phyloP scores from a whole-genome alignment of 2,113 vertebrate genomes.

The Maccullochella peelii region DNA sequence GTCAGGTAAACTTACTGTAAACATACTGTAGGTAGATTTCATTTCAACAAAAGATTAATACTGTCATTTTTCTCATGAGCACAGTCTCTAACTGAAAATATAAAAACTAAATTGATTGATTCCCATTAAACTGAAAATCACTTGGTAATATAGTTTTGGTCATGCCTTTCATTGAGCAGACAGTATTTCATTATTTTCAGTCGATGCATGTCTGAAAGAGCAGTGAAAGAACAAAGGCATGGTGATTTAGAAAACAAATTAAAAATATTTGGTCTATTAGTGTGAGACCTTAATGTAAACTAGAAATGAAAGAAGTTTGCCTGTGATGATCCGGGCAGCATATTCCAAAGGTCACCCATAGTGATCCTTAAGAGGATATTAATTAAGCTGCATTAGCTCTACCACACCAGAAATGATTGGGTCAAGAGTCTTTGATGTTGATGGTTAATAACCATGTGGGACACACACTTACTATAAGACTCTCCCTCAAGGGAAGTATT shows the following conservation, averaged over 20 bases:
- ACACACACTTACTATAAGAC: conserved; percentile 71
- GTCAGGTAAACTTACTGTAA: background rate
- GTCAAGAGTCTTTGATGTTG: conserved; percentile 81
- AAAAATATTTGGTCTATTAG: conserved; percentile 14
- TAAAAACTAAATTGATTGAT: conserved; percentile 1
- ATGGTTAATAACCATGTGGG: conserved; percentile 76
- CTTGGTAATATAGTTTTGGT: background rate
- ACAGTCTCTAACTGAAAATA: background rate
- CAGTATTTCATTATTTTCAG: background rate
- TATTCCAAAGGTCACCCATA: conserved; percentile 73
- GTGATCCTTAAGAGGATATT: conserved; percentile 77
- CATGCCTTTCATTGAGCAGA: background rate
- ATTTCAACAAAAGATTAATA: background rate
- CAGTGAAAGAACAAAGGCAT: background rate
- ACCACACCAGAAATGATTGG: conserved; percentile 69
- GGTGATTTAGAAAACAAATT: conserved; percentile 45
- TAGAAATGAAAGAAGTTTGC: conserved; percentile 54
- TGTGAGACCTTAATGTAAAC: conserved; percentile 20
- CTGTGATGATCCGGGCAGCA: conserved; percentile 40
- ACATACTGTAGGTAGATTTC: background rate
- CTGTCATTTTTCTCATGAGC: background rate
- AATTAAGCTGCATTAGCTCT: conserved; percentile 79
- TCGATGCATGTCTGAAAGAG: background rate
- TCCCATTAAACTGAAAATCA: background rate
- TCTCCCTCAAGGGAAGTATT: conserved; percentile 71